Evolutionary conservation across 2,113 vertebrate genomes (phyloP).

Genomic region (Plectropomus leopardus): DNA sequence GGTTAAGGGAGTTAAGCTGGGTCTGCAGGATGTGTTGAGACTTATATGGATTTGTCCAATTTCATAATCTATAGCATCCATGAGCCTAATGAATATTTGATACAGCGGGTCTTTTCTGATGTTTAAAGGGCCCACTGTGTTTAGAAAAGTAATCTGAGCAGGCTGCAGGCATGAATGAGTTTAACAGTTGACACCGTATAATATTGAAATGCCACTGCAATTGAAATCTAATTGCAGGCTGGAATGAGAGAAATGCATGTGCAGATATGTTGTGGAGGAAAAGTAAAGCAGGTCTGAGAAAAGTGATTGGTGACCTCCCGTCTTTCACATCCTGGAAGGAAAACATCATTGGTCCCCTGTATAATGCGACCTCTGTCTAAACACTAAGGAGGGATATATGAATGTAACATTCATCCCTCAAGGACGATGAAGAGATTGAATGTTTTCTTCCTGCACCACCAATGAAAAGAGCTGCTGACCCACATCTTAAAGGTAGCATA

Average conservation of each 20-base stretch:
- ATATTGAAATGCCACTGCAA: constrained; percentile 20
- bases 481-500: constrained; percentile 42
- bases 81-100: constrained; percentile 39
- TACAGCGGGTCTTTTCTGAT: constrained; percentile 21
- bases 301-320: constrained; percentile 54
- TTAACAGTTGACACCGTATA: constrained; percentile 17
- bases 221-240: constrained; percentile 35
- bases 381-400: constrained; percentile 27
- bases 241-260: not conserved
- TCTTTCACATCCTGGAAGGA: constrained; percentile 43
- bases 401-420: constrained; percentile 62
- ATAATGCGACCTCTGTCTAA: constrained; percentile 31
- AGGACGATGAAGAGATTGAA: constrained; percentile 46
- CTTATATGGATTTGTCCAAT: constrained; percentile 14
- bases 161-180: constrained; percentile 14
- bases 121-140: constrained; percentile 15
- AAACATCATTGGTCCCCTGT: constrained; percentile 30
- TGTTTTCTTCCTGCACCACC: constrained; percentile 40
- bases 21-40: constrained; percentile 17
- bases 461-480: constrained; percentile 61
- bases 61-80: constrained; percentile 18
- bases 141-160: constrained; percentile 29
- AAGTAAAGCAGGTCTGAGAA: constrained; percentile 24
- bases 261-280: constrained; percentile 1
- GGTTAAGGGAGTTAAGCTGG: not conserved